Evolutionary conservation across 2,888 invertebrate genomes (phyloP), one percentile per base, ranked within the genome.

Genomic region (Choristoneura rosaceana): DNA sequence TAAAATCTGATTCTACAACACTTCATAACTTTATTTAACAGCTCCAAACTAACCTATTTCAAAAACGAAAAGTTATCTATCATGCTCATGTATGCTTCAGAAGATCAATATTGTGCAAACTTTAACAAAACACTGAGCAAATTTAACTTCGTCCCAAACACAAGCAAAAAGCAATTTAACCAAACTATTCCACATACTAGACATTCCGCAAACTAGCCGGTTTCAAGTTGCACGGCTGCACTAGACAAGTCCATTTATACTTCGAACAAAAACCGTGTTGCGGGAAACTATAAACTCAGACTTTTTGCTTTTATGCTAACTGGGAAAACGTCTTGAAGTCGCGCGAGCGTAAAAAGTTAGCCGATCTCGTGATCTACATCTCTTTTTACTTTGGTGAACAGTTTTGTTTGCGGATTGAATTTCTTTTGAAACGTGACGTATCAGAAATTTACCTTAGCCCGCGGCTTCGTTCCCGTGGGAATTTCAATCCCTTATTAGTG

Each of bases 231-330:
- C 50, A 10, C 73, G 50, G 61, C 69, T 77, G 76, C 76, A 62
- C 71, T 76, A 74, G 78, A 78, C 79, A 76, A 75, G 62, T 64
- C 75, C 74, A 77, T 78, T 55, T 62, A 64, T 45, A 69, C 69
- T 66, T 47, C 59, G 69, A 74, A 71, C 69, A 76, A 76, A 67
- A 73, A 74, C 66, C 66, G 69, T 69, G 69, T 71, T 68, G 74
- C 70, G 71, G 75, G 58, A 41, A 73, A 69, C 64, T 75, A 60
- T 61, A 17, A 17, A 58, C 52, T 68, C 71, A 38, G 60, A 34
- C 55, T 69, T 59, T 71, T 71, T 61, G 64, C 65, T 65, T 71
- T 55, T 66, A 45, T 47, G n/a, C 34, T 14, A 50, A 65, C 65
- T 33, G n/a, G 10, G 34, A 43, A 14, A 62, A 33, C 60, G 15